A percentile compares a stretch with the other conserved stretches of the same genome.
Conservation (phyloP, 2,888 invertebrate genomes). For the Uloborus plumipes region DNA sequence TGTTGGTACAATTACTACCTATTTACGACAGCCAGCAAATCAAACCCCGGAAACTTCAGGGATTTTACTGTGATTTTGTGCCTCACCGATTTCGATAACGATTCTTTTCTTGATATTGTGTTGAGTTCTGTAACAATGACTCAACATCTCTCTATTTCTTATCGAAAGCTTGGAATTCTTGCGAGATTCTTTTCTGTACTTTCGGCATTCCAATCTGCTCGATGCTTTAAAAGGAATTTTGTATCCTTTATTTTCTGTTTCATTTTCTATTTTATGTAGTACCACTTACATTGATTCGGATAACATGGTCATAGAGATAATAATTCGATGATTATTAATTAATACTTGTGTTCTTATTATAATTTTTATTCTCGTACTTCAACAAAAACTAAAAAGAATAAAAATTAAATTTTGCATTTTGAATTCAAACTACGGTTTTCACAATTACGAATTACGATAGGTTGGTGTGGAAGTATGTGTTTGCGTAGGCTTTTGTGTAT, state of each 20-base stretch:
- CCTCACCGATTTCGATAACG: conserved; percentile 56
- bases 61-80: conserved; percentile 42
- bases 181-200: conserved; percentile 39
- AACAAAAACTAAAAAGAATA: too few relatives aligned
- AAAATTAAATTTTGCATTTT: too few relatives aligned
- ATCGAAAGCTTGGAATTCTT: conserved; percentile 46
- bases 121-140: conserved; percentile 50
- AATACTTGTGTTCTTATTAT: too few relatives aligned
- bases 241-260: conserved; percentile 30
- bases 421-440: too few relatives aligned
- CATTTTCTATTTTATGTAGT: not conserved
- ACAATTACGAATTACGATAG: too few relatives aligned
- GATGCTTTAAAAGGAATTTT: conserved; percentile 35
- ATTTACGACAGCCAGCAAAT: conserved; percentile 41
- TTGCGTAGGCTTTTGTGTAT: too few relatives aligned
- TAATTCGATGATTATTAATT: too few relatives aligned
- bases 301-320: too few relatives aligned
- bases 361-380: too few relatives aligned
- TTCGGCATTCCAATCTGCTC: conserved; percentile 49
- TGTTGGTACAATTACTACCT: not conserved
- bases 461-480: too few relatives aligned
- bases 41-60: conserved; percentile 25
- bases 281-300: too few relatives aligned
- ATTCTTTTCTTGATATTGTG: conserved; percentile 41
- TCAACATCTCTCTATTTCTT: conserved; percentile 42